phyloP scores from a whole-genome alignment of 2,113 vertebrate species.

The Dipodomys spectabilis region DNA sequence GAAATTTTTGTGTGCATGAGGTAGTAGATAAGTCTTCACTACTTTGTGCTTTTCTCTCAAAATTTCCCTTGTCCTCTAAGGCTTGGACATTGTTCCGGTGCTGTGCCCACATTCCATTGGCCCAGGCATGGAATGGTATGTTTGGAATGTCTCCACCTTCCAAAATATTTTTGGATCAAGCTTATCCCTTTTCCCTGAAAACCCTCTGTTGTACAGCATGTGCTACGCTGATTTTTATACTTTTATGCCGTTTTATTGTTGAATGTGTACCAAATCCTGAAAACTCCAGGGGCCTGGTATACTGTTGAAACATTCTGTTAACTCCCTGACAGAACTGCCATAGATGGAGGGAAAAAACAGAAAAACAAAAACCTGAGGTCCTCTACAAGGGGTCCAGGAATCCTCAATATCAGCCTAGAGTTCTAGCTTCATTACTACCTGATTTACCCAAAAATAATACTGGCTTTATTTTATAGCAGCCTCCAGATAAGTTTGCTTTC shows the following conservation, averaged over 20 bases:
- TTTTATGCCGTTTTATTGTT: slow-evolving; percentile 54
- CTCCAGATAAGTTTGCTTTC: not conserved
- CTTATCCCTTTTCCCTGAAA: slow-evolving; percentile 80
- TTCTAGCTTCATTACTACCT: slow-evolving; percentile 45
- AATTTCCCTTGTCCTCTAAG: slow-evolving; percentile 47
- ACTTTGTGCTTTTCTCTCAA: slow-evolving; percentile 43
- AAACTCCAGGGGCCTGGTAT: slow-evolving; percentile 1
- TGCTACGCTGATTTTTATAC: slow-evolving; percentile 67
- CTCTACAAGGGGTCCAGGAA: not conserved
- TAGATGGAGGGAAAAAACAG: not conserved
- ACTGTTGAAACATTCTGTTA: slow-evolving; percentile 33
- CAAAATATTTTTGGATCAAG: slow-evolving; percentile 82
- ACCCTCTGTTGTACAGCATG: slow-evolving; percentile 68
- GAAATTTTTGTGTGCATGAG: not conserved
- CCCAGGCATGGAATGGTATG: slow-evolving; percentile 78
- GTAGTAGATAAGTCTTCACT: not conserved
- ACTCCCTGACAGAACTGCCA: slow-evolving; percentile 39
- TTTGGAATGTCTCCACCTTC: slow-evolving; percentile 83
- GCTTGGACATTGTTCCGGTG: slow-evolving; percentile 66
- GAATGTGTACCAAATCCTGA: slow-evolving; percentile 44
- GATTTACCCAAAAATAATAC: slow-evolving; percentile 48
- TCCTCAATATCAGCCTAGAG: slow-evolving; percentile 21
- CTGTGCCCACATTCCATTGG: slow-evolving; percentile 81
- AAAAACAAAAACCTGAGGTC: not conserved
- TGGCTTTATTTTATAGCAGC: slow-evolving; percentile 19